A percentile compares a stretch with the other conserved stretches of the same genome.
Evolutionary conservation across 2,797 vertebrate genomes (phyloP).

Genomic region (Crenuchus spilurus): DNA sequence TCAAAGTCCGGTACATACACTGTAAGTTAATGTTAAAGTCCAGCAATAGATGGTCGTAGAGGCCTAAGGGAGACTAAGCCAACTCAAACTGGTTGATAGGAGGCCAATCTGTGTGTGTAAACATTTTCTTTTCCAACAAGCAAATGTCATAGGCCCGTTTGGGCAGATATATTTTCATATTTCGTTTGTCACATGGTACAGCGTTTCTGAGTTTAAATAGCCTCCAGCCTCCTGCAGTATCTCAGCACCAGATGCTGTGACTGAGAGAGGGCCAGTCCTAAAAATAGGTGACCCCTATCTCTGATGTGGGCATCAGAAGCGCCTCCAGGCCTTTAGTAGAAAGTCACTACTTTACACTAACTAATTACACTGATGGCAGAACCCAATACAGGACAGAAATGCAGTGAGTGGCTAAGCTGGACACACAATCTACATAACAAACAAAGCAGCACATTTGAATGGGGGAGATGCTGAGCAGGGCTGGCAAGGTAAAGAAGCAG

Average conservation of each 20-base stretch:
- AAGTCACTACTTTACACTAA: conserved; percentile 4
- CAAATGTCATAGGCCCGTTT: not conserved
- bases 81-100: not conserved
- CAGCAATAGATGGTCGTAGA: too few relatives aligned
- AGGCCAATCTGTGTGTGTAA: not conserved
- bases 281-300: conserved; percentile 57
- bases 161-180: not conserved
- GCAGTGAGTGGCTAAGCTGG: not conserved
- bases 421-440: not conserved
- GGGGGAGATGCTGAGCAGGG: not conserved
- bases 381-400: not conserved
- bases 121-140: not conserved
- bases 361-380: conserved; percentile 21
- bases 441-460: not conserved
- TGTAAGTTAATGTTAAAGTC: not conserved
- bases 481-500: not conserved
- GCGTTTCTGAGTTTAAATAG: conserved; percentile 13
- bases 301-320: conserved; percentile 29
- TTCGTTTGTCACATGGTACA: not conserved
- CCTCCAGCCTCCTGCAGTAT: not conserved
- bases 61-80: not conserved
- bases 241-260: not conserved
- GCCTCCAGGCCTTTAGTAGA: conserved; percentile 13
- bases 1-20: not conserved
- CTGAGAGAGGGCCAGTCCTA: conserved; percentile 26